These are phyloP conservation scores for Agrotis puta DNA, from an alignment of 2,888 invertebrate species.

Conservation along the genomic window DNA sequence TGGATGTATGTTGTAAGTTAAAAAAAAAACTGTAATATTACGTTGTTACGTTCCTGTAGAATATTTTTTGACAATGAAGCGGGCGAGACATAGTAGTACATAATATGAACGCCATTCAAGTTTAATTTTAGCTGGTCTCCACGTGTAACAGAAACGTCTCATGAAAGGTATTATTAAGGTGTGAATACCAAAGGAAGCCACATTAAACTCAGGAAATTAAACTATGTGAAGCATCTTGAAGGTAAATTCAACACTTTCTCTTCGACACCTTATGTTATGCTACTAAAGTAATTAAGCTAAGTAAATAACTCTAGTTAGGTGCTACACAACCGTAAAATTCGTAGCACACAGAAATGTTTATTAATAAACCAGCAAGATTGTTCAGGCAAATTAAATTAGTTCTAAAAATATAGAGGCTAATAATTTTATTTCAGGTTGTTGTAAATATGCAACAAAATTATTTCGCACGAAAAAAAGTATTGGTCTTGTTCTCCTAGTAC, in stretches of 20 bases:
- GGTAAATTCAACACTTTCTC: slow-evolving; percentile 9
- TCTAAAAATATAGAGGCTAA: too few relatives aligned
- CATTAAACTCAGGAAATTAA: slow-evolving; percentile 34
- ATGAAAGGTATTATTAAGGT: slow-evolving; percentile 11
- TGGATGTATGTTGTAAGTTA: too few relatives aligned
- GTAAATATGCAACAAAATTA: too few relatives aligned
- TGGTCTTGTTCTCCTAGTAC: too few relatives aligned
- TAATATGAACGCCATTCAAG: neutral
- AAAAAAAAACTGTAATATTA: too few relatives aligned
- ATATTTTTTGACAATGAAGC: too few relatives aligned
- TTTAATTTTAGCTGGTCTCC: neutral
- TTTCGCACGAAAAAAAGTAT: too few relatives aligned
- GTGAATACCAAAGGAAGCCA: slow-evolving; percentile 19
- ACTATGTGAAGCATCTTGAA: slow-evolving; percentile 34
- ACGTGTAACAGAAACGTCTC: neutral
- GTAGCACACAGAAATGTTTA: neutral
- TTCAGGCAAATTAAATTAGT: neutral
- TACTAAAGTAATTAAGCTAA: slow-evolving; percentile 24
- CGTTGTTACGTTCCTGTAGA: too few relatives aligned
- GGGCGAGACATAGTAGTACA: neutral
- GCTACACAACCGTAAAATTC: slow-evolving; percentile 1
- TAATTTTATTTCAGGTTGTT: too few relatives aligned
- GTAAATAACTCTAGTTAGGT: slow-evolving; percentile 9
- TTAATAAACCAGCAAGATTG: neutral
- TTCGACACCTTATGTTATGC: slow-evolving; percentile 33